Base-by-base conservation (phyloP, 2,888 invertebrate species). In the Cosmia trapezina region DNA sequence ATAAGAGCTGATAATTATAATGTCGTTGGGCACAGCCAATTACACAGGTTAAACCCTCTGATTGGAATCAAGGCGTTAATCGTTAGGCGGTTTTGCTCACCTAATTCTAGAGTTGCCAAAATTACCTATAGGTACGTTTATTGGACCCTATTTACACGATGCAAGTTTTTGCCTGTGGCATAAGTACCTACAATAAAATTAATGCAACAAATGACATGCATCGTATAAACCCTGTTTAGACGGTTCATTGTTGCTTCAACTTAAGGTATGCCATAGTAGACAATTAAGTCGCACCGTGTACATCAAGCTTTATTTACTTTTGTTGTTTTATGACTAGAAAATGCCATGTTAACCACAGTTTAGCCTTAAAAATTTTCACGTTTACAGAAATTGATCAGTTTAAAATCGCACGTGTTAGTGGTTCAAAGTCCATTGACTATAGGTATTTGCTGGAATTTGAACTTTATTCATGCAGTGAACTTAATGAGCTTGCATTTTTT, bases 61-160 rank as follows among this genome's bases (percentile, higher is more conserved):
- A 59, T 66, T 76, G 45, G 37, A 59, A 76, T 57, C 43, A 37
- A 64, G 28, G 59, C 37, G 57, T 59, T 66, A 73, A 76, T 76
- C n/a, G 45, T 68, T 76, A 28, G 12, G 33, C 11, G 59, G 19
- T 61, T 43, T 57, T 56, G n/a, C 61, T 69, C 14, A 59, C 28
- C n/a, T 76, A 47, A 73, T 49, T 14, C 14, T 53, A 41, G 37
- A 37, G 45, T 51, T 45, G 11, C 37, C 51, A 33, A 60, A 67
- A 41, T 47, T 60, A 8, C 9, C 57, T 57, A 28, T 45, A 65
- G 22, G 45, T 33, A 5, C 28, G 9, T 14, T 41, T 33, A 69
- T 59, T 51, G 43, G 51, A 1, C 7, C 5, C 51, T 12, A 4
- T 41, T 47, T 45, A 14, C 28, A 43, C 8, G n/a, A n/a, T 6